Evolutionary conservation across 2,113 vertebrate genomes (phyloP).

Genomic region (Poeciliopsis turrubarensis): DNA sequence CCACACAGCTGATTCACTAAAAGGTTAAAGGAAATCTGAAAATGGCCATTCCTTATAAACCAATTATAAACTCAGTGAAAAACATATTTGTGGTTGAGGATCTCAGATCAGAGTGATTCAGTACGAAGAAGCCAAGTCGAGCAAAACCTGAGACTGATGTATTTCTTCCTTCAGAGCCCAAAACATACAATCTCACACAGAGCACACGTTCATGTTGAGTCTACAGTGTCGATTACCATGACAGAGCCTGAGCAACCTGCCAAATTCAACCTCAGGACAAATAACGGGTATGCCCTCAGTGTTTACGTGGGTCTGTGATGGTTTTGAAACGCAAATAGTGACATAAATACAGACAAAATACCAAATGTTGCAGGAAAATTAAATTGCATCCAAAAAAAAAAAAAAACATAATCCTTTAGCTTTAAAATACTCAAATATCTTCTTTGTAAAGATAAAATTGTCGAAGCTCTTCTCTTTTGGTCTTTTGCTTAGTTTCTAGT

Average conservation of each 20-base stretch:
- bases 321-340: not conserved
- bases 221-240: constrained; percentile 52
- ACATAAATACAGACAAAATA: not conserved
- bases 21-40: not conserved
- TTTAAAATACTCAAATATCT: not conserved
- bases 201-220: constrained; percentile 53
- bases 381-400: not conserved
- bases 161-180: constrained; percentile 53
- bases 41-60: not conserved
- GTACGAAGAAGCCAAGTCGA: constrained; percentile 35
- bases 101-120: constrained; percentile 35
- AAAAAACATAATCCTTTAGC: too few relatives aligned
- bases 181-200: constrained; percentile 26
- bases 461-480: not conserved
- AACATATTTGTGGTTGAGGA: constrained; percentile 43
- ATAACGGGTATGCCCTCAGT: constrained; percentile 15
- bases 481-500: not conserved
- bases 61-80: constrained; percentile 5
- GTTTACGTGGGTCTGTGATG: not conserved
- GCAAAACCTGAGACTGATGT: constrained; percentile 37
- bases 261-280: constrained; percentile 12
- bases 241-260: constrained; percentile 47
- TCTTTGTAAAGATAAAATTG: not conserved
- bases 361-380: not conserved
- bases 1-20: not conserved